These are phyloP conservation scores for Cyrtodaria siliqua DNA, from an alignment of 2,888 invertebrate genomes.

Conservation along the genomic window DNA sequence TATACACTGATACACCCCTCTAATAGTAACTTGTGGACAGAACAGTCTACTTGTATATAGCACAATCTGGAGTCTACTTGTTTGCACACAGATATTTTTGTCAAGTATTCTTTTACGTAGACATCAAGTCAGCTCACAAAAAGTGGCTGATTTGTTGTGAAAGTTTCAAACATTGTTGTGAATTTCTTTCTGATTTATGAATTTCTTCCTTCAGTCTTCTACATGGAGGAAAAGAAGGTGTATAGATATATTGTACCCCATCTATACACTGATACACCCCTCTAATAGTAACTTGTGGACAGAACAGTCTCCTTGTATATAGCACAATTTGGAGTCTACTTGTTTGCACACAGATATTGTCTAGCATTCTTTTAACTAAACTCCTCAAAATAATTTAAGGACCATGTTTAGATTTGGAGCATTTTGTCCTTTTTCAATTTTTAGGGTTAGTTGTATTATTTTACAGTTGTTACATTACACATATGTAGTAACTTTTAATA, in stretches of 20 bases:
- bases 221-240: slow-evolving; percentile 8
- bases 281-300: slow-evolving; percentile 29
- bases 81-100: slow-evolving; percentile 14
- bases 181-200: too few relatives aligned
- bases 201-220: too few relatives aligned
- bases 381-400: too few relatives aligned
- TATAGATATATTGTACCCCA: background rate
- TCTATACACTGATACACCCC: slow-evolving; percentile 32
- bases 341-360: slow-evolving; percentile 25
- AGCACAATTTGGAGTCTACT: slow-evolving; percentile 31
- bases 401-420: too few relatives aligned
- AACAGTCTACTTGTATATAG: slow-evolving; percentile 33
- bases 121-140: too few relatives aligned
- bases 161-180: too few relatives aligned
- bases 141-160: too few relatives aligned
- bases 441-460: too few relatives aligned
- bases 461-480: too few relatives aligned
- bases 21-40: slow-evolving; percentile 29
- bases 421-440: background rate
- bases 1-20: slow-evolving; percentile 37
- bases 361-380: too few relatives aligned
- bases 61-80: slow-evolving; percentile 27
- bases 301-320: slow-evolving; percentile 32
- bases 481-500: too few relatives aligned
- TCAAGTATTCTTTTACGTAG: too few relatives aligned